Base-by-base conservation (phyloP, 2,113 vertebrate species). In the Cranoglanis bouderius region DNA sequence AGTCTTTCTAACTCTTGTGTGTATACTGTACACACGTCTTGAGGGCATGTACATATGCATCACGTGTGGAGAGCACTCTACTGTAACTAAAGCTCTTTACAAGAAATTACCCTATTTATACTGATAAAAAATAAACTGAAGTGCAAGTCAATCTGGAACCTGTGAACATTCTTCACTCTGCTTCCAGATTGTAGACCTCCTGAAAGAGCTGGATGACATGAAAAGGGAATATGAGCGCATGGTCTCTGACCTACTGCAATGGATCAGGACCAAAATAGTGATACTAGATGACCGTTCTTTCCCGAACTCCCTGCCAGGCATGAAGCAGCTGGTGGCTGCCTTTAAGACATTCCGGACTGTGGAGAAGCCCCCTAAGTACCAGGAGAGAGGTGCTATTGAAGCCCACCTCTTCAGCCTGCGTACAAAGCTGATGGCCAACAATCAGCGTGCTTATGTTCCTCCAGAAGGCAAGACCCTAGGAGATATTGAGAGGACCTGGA, bases 281-380 rank as follows among this genome's bases (percentile, higher is more conserved):
- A 95, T 97, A 87, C 94, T 98, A 89, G 96, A 98, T 24, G 93
- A 96, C 4, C 94, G 78, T 7, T 88, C 63, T 8, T 98, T 98
- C 89, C 98, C 98, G 12, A 97, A 97, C 93, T 94, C 96, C 18
- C 92, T 98, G 88, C 94, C 93, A 4, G 96, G 96, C 90, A 96
- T 96, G 96, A 96, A 94, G 92, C 93, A 91, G 24, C 95, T 98
- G 32, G 93, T 98, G 94, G 93, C 91, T 32, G 94, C 94, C 46
- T 99, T 98, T 87, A 96, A 97, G 92, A 94, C 92, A 59, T 99
- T 97, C 92, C 96, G 96, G 46, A 97, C 93, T 0, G 94, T 96
- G 90, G 97, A 98, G 94, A 99, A 99, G 91, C 97, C 97, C 0
- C 96, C 94, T 0, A 96, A 97, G 80, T 97, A 98, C 87, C 97